A percentile compares a stretch with the other conserved stretches of the same genome.
Conservation (phyloP, 2,888 invertebrate species). For the Calephelis perditalis region DNA sequence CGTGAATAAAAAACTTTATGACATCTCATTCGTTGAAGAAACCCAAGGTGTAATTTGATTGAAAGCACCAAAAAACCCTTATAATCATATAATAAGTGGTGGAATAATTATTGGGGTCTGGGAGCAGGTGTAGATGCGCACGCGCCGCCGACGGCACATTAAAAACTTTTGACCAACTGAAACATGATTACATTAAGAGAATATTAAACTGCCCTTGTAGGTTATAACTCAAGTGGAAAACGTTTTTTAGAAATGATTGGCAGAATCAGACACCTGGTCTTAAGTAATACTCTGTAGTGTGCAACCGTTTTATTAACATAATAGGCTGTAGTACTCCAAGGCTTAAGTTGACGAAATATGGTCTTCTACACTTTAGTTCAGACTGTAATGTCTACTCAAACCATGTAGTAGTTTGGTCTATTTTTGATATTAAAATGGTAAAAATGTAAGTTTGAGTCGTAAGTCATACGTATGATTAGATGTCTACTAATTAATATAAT, state of each 20-base stretch:
- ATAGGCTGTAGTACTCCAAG: no score
- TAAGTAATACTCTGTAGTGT: neutral
- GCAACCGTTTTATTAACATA: neutral
- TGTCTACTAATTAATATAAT: no score
- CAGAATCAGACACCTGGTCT: neutral
- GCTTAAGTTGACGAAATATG: no score
- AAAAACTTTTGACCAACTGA: slow-evolving; percentile 39
- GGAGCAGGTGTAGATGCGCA: slow-evolving; percentile 64
- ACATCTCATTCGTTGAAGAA: slow-evolving; percentile 73
- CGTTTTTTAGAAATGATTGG: neutral
- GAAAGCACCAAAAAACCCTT: slow-evolving; percentile 77
- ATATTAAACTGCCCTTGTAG: slow-evolving; percentile 27
- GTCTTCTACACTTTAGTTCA: no score
- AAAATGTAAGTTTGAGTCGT: no score
- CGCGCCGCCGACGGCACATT: slow-evolving; percentile 46
- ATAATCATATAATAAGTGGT: slow-evolving; percentile 77
- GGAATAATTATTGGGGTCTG: slow-evolving; percentile 73
- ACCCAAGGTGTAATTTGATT: slow-evolving; percentile 77
- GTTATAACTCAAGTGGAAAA: slow-evolving; percentile 13
- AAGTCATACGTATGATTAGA: no score
- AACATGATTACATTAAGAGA: slow-evolving; percentile 47
- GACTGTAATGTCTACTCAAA: no score
- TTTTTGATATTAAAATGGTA: no score
- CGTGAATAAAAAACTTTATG: slow-evolving; percentile 64
- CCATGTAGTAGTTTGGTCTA: no score